Evolutionary conservation across 2,888 invertebrate species (phyloP).

Genomic region (Idaea biselata): DNA sequence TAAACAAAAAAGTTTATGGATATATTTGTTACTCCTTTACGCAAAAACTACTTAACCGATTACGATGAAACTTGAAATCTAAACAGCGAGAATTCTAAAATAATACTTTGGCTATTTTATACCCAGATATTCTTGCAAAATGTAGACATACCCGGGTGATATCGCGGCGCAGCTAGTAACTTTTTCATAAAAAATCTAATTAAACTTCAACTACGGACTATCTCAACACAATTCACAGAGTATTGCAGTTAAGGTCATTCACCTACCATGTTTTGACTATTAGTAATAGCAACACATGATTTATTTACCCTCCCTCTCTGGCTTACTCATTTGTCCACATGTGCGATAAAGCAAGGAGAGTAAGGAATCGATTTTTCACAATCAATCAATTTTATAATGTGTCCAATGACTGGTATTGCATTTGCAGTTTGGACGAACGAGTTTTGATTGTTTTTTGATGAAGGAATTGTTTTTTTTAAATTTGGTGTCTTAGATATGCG

Average conservation of each 20-base stretch:
- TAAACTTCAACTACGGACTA: not conserved
- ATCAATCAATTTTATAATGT: slow-evolving; percentile 21
- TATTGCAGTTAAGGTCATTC: slow-evolving; percentile 54
- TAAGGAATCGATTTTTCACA: slow-evolving; percentile 29
- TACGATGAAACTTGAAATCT: no score
- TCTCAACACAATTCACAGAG: slow-evolving; percentile 25
- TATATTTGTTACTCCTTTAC: no score
- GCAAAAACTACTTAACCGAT: no score
- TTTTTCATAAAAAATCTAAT: not conserved
- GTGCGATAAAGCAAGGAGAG: slow-evolving; percentile 39
- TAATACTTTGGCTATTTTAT: no score
- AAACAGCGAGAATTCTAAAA: no score
- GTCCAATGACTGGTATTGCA: slow-evolving; percentile 16
- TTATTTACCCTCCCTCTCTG: slow-evolving; percentile 56
- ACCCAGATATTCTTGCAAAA: no score
- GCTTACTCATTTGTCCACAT: slow-evolving; percentile 28
- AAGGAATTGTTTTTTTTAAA: not conserved
- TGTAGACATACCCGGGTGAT: not conserved
- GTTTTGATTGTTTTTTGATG: slow-evolving; percentile 1
- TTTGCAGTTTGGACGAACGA: slow-evolving; percentile 5
- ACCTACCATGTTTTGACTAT: slow-evolving; percentile 66
- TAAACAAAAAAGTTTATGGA: no score
- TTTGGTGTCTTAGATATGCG: not conserved
- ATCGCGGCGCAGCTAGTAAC: not conserved
- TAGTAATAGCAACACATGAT: slow-evolving; percentile 64